phyloP scores from a whole-genome alignment of 2,888 invertebrate genomes.

The Acholoe squamosa region DNA sequence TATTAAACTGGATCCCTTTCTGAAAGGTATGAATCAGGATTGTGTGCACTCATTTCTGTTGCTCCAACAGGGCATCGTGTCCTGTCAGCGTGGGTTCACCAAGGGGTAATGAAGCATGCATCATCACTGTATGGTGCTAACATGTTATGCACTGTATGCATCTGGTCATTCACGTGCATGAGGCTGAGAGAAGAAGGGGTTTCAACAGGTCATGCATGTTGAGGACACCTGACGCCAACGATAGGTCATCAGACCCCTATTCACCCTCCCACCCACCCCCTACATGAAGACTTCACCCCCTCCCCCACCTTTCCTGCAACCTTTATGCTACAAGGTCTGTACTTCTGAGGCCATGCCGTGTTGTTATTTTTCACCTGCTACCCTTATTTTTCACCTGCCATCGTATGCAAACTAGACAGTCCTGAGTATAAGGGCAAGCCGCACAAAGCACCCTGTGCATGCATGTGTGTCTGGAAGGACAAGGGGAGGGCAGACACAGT shows the following conservation, averaged over 20 bases:
- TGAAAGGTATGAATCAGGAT: too few relatives aligned
- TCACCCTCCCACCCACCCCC: conserved; percentile 4
- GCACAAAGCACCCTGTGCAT: background rate
- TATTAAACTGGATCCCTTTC: too few relatives aligned
- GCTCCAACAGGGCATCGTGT: too few relatives aligned
- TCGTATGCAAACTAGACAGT: background rate
- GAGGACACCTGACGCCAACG: background rate
- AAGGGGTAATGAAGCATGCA: too few relatives aligned
- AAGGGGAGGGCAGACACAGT: background rate
- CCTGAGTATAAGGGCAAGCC: background rate
- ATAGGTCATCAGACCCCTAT: background rate
- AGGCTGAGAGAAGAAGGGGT: background rate
- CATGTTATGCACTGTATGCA: too few relatives aligned
- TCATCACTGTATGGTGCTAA: too few relatives aligned
- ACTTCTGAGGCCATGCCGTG: background rate
- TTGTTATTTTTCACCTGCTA: conserved; percentile 53
- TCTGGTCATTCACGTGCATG: too few relatives aligned
- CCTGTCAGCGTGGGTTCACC: too few relatives aligned
- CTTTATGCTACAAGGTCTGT: background rate
- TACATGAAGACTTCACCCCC: background rate
- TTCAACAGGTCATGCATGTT: background rate
- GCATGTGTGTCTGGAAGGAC: background rate
- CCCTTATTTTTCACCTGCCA: conserved; percentile 46
- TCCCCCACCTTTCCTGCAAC: background rate
- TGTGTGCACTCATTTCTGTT: too few relatives aligned